Evolutionary conservation across 2,797 vertebrate genomes (phyloP), one percentile per base, ranked within the genome.

Genomic region (Takifugu ocellatus): DNA sequence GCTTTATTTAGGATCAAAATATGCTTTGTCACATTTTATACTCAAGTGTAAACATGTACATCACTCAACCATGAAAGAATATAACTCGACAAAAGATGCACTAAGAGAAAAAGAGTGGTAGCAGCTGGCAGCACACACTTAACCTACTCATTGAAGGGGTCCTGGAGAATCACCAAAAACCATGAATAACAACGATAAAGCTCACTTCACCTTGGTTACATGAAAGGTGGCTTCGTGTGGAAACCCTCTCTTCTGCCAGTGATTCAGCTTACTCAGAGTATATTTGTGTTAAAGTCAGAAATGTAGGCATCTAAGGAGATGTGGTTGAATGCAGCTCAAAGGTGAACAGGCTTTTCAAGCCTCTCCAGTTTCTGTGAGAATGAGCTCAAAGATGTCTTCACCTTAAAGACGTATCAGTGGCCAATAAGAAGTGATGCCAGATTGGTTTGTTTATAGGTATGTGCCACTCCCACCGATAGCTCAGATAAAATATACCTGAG

Each of bases 341-440:
- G 42, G 49, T 66, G 45, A 82, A 79, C 65, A 24, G 62, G 74
- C 63, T 78, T 69, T 82, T 84, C 72, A 58, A 66, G 72, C 59
- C 50, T 46, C 48, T 59, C 66, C 33, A 59, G 57, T 56, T 81
- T 71, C 74, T 77, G 64, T 61, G 47, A 62, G 29, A 49, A 59
- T 61, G 26, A 25, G 51, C 49, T 56, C 10, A 6, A 29, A 66
- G 25, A 70, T 29, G 63, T 59, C 60, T 66, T 26, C 1, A 58
- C 53, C 73, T 79, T 49, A 62, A 84, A 85, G 44, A 77, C 76
- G 45, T 51, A 57, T 17, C 31, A 25, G 6, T 5, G 53, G 59
- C 75, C 67, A 73, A 72, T 75, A 75, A 81, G 45, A 55, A 83
- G 59, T 75, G 78, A 72, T 79, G 76, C 59, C 56, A 12, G 8